These are phyloP conservation scores for Tupaia tana DNA, from an alignment of 2,113 vertebrate species.

Conservation along the genomic window DNA sequence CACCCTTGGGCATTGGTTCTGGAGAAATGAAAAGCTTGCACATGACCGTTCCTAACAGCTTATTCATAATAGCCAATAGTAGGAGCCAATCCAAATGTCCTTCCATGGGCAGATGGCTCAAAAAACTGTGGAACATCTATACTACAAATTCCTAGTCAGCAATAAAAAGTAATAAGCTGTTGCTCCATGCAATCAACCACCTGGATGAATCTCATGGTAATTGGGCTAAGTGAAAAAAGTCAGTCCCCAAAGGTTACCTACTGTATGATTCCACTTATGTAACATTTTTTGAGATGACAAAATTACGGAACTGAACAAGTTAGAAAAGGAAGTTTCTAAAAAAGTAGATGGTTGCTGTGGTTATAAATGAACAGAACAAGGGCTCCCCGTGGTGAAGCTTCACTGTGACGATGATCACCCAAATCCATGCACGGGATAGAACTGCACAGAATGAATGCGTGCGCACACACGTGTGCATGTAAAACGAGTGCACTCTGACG, in stretches of 20 bases:
- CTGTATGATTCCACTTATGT: not conserved
- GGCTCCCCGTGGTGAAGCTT: not conserved
- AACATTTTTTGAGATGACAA: not conserved
- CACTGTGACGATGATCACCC: not conserved
- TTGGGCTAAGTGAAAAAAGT: not conserved
- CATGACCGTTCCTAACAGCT: not conserved
- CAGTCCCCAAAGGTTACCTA: not conserved
- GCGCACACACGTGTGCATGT: not conserved
- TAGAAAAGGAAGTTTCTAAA: too few relatives aligned
- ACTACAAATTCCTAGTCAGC: not conserved
- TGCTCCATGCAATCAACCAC: not conserved
- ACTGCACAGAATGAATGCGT: not conserved
- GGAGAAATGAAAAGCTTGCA: not conserved
- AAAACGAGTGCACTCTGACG: not conserved
- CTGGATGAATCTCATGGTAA: not conserved
- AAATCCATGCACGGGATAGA: not conserved
- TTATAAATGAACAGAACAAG: not conserved
- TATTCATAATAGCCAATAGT: not conserved
- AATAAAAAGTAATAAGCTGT: not conserved
- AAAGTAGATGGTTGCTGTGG: not conserved
- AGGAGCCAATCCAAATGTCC: conserved; percentile 29
- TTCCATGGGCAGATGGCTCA: not conserved
- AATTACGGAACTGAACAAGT: not conserved
- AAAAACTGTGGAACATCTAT: not conserved
- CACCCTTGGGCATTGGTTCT: not conserved